phyloP scores from a whole-genome alignment of 2,113 vertebrate genomes.

The Paratilapia polleni region DNA sequence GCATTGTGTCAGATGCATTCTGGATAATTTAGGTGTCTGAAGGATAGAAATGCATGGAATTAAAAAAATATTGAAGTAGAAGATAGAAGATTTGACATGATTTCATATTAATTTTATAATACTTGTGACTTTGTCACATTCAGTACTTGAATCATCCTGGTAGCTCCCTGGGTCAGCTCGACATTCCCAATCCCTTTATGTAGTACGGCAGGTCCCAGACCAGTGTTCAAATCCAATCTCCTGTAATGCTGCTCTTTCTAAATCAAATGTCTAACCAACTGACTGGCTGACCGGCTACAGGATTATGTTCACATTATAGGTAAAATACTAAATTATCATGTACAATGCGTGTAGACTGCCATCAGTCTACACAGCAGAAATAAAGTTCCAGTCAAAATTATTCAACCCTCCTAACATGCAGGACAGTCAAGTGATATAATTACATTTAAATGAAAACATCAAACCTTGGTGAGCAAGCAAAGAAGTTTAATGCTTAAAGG shows the following conservation, averaged over 20 bases:
- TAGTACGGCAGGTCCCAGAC: constrained; percentile 20
- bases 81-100: neutral
- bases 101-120: neutral
- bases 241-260: neutral
- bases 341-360: neutral
- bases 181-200: constrained; percentile 15
- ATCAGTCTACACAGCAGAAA: neutral
- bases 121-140: constrained; percentile 2
- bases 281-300: neutral
- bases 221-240: neutral
- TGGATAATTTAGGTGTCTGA: neutral
- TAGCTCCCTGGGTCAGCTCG: constrained; percentile 18
- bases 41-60: neutral
- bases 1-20: neutral
- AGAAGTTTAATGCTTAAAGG: neutral
- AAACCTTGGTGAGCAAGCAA: neutral
- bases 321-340: neutral
- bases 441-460: neutral
- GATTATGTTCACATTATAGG: neutral
- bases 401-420: neutral
- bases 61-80: neutral
- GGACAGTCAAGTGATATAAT: neutral
- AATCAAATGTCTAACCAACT: neutral
- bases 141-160: constrained; percentile 4
- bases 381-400: constrained; percentile 1